phyloP scores from a whole-genome alignment of 2,888 invertebrate species.

The Bembecia ichneumoniformis region DNA sequence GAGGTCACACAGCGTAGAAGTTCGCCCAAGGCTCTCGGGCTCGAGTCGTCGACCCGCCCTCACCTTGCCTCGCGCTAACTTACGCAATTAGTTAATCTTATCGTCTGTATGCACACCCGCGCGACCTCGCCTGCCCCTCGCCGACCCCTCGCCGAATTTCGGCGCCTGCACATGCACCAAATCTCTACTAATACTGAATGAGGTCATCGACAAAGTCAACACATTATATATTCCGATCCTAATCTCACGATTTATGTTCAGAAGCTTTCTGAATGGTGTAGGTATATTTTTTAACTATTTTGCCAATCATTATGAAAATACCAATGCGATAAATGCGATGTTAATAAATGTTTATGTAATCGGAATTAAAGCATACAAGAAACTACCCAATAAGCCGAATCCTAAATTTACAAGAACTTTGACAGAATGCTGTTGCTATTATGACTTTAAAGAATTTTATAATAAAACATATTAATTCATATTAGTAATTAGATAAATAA shows the following conservation, averaged over 20 bases:
- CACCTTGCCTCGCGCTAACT: constrained; percentile 64
- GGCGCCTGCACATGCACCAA: constrained; percentile 23
- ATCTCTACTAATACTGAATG: constrained; percentile 6
- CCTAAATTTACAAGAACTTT: too few relatives aligned
- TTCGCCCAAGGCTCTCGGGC: constrained; percentile 56
- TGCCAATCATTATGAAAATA: too few relatives aligned
- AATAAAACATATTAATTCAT: too few relatives aligned
- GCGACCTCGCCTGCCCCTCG: constrained; percentile 46
- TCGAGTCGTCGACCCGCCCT: constrained; percentile 66
- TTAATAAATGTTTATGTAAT: too few relatives aligned
- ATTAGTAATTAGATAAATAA: too few relatives aligned
- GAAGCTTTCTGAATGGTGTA: background rate
- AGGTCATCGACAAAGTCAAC: constrained; percentile 30
- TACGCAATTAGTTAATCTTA: constrained; percentile 70
- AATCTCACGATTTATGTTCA: background rate
- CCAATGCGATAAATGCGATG: too few relatives aligned
- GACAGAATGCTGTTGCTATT: too few relatives aligned
- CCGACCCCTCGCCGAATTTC: constrained; percentile 56
- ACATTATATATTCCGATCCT: constrained; percentile 22
- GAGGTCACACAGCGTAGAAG: constrained; percentile 54
- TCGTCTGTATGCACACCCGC: constrained; percentile 62
- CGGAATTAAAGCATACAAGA: too few relatives aligned
- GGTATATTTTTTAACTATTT: too few relatives aligned
- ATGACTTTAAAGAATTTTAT: too few relatives aligned
- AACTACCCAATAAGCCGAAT: too few relatives aligned